Base-by-base conservation (phyloP, 2,113 vertebrate species). In the Condylura cristata region DNA sequence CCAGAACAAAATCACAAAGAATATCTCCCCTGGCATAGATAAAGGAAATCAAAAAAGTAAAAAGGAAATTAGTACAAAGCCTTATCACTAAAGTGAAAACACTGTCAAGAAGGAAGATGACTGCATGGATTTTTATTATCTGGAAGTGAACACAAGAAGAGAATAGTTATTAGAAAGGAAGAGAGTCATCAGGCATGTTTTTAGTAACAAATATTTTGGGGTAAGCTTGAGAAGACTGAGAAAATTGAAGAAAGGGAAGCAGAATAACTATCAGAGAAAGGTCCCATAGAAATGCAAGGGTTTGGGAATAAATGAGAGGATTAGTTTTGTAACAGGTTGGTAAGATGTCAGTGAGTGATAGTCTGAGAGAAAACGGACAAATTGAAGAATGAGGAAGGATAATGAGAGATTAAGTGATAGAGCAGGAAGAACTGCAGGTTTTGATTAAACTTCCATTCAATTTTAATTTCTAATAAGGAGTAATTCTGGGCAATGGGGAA, bases 51-150 rank as follows among this genome's bases (percentile, higher is more conserved):
- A 56, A 56, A 56, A 20, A 81, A 48, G 4, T 65, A 53, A 82
- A 89, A 66, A 94, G n/a, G 28, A 94, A 90, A 41, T 72, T 51
- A 82, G 65, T 48, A 81, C 28, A 88, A 93, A 74, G 18, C 56
- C 2, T 53, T 80, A 56, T 61, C 51, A 66, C 24, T 58, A 76
- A 79, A n/a, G 41, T 24, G 37, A 82, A 22, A 58, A 16, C n/a
- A 6, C 6, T 80, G 63, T 91, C 68, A 89, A 60, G 46, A 76
- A 75, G 8, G 20, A 22, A 75, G 39, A 22, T 41, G 32, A 80
- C 41, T 53, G 66, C 20, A 60, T 68, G 30, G 34, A 34, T 17
- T 51, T 58, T 5, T 56, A 66, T 85, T 81, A 60, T 12, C 41
- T 58, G 26, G 44, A 24, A 34, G 5, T 61, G n/a, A 74, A 32